Base-by-base conservation (phyloP, 2,888 invertebrate genomes). In the Folsomia manolachei region DNA sequence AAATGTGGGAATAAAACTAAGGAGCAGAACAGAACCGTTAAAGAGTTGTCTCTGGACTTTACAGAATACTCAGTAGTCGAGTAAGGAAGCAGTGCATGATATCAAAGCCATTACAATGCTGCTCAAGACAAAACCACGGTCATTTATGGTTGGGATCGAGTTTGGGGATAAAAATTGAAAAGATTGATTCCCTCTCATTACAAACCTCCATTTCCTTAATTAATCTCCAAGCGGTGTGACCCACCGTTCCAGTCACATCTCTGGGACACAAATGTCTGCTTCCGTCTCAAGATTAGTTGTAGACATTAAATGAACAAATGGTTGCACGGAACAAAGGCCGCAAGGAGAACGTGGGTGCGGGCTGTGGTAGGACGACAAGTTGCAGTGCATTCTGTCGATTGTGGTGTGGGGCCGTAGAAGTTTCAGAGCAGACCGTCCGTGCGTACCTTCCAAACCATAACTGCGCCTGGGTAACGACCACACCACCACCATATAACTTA, bases 161-260 rank as follows among this genome's bases (percentile, higher is more conserved):
- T 27, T 66, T 66, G 21, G 24, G 72, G 71, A 21, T 65, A 77
- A 77, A 77, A 77, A 75, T 77, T 77, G 73, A 73, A 73, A 76
- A 78, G 78, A 78, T 78, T 78, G 78, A 78, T 78, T 78, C 75
- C 71, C 69, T 71, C 76, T 78, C 78, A 78, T 78, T 78, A 76
- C 72, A 27, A 51, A 69, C 74, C 72, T n/a, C 71, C 72, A 71
- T 67, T 70, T 73, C 71, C 71, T 75, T 76, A 78, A 78, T 78
- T 78, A 78, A 78, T 78, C 78, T 75, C 71, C 63, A 4, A 23
- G 25, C 25, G 62, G 19, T 56, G 19, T 63, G 24, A 23, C 62
- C 23, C 62, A 62, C 62, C 62, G 24, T n/a, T n/a, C 23, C 62
- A 25, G 23, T 14, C 62, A 62, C 60, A n/a, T 4, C 4, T n/a